These are phyloP conservation scores for Cosmopolites sordidus DNA, from an alignment of 2,888 invertebrate genomes.

Conservation along the genomic window DNA sequence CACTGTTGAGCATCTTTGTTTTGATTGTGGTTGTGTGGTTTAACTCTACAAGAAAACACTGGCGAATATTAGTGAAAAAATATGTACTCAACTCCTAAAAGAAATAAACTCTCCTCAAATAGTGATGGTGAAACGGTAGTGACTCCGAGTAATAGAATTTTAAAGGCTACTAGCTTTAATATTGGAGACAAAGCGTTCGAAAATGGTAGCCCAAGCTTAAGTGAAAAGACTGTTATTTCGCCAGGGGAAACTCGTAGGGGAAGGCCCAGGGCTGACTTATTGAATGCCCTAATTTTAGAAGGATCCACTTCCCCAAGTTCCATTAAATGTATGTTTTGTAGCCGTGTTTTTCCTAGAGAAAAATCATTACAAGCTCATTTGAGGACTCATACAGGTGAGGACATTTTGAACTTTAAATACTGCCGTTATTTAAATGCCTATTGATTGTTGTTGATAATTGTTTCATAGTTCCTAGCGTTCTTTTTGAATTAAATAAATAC, in stretches of 20 bases:
- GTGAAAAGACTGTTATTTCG: constrained; percentile 36
- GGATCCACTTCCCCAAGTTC: constrained; percentile 65
- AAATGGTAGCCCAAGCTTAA: constrained; percentile 37
- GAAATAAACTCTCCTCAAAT: constrained; percentile 33
- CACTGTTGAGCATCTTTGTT: constrained; percentile 33
- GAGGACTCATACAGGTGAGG: constrained; percentile 60
- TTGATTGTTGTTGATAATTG: constrained; percentile 18
- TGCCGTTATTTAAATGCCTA: constrained; percentile 33
- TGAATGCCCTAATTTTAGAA: constrained; percentile 63
- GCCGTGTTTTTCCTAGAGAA: constrained; percentile 69
- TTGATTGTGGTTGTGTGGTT: constrained; percentile 37
- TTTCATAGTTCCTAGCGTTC: neutral
- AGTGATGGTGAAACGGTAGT: constrained; percentile 35
- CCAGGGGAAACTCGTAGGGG: constrained; percentile 56
- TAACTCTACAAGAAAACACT: constrained; percentile 29
- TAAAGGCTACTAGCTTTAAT: constrained; percentile 37
- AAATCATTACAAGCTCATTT: constrained; percentile 69
- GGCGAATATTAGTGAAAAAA: constrained; percentile 32
- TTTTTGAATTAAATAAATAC: neutral
- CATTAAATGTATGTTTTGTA: constrained; percentile 67
- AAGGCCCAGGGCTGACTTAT: constrained; percentile 65
- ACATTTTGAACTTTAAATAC: constrained; percentile 33
- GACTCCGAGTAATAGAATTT: constrained; percentile 37
- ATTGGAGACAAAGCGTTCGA: constrained; percentile 39
- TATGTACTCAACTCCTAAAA: constrained; percentile 40